These are phyloP conservation scores for Phalacrocorax pelagicus DNA, from an alignment of 2,113 vertebrate genomes.

Conservation along the genomic window DNA sequence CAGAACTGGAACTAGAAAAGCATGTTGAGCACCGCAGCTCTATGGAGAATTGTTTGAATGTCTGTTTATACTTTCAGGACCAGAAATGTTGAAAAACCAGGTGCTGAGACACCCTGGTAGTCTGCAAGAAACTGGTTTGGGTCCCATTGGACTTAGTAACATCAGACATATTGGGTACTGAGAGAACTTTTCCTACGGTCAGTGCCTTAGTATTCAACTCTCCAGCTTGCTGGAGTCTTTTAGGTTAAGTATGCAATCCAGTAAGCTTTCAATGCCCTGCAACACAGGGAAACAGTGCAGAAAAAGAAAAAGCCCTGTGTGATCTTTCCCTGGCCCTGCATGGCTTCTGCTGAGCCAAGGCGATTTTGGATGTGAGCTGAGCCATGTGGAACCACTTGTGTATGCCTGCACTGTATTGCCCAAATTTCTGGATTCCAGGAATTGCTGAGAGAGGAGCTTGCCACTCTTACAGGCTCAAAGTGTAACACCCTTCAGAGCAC, in stretches of 20 bases:
- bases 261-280: neutral
- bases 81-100: neutral
- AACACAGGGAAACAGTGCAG: neutral
- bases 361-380: neutral
- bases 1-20: neutral
- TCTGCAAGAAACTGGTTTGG: neutral
- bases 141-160: neutral
- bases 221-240: neutral
- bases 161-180: neutral
- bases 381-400: neutral
- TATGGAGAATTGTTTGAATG: neutral
- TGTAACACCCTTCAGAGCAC: neutral
- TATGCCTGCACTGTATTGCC: neutral
- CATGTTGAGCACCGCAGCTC: neutral
- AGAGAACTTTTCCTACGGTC: neutral
- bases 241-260: neutral
- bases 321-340: neutral
- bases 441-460: neutral
- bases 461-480: fast-evolving
- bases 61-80: neutral
- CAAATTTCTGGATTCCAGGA: neutral
- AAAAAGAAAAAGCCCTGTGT: neutral
- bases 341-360: neutral
- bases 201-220: neutral
- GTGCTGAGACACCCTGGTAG: neutral